These are phyloP conservation scores for Tringa solitaria DNA, from an alignment of 2,113 vertebrate species.

Conservation along the genomic window DNA sequence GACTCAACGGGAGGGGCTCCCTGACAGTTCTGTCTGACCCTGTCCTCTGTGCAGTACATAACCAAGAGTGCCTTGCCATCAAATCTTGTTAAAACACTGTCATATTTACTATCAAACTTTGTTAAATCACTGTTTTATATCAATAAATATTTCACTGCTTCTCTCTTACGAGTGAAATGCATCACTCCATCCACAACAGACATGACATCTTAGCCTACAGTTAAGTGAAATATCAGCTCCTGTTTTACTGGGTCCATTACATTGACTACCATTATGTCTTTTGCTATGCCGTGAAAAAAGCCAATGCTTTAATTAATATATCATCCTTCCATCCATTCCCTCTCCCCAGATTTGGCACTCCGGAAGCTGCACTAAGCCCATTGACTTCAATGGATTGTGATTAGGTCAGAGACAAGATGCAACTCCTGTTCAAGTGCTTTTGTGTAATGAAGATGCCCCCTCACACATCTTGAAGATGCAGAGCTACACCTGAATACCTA, in stretches of 20 bases:
- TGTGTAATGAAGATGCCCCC: not conserved
- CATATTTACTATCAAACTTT: not conserved
- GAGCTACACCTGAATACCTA: not conserved
- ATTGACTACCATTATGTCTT: not conserved
- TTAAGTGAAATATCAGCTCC: not conserved
- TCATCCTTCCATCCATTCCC: not conserved
- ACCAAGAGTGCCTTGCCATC: not conserved
- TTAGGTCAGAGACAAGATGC: not conserved
- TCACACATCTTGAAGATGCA: not conserved
- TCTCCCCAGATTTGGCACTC: not conserved
- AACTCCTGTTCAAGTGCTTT: not conserved
- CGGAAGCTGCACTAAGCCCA: not conserved
- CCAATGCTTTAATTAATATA: not conserved
- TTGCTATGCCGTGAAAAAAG: not conserved
- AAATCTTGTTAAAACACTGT: not conserved
- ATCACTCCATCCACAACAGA: not conserved
- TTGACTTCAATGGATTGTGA: not conserved
- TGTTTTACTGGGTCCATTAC: not conserved
- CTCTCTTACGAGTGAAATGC: not conserved
- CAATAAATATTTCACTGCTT: not conserved
- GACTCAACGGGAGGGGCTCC: not conserved
- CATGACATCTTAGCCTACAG: not conserved
- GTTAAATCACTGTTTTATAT: not conserved
- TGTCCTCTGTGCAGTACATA: not conserved
- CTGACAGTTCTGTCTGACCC: not conserved